A percentile compares a stretch with the other conserved stretches of the same genome.
phyloP scores from a whole-genome alignment of 1,140 invertebrate species.

The Drosophila arizonae region DNA sequence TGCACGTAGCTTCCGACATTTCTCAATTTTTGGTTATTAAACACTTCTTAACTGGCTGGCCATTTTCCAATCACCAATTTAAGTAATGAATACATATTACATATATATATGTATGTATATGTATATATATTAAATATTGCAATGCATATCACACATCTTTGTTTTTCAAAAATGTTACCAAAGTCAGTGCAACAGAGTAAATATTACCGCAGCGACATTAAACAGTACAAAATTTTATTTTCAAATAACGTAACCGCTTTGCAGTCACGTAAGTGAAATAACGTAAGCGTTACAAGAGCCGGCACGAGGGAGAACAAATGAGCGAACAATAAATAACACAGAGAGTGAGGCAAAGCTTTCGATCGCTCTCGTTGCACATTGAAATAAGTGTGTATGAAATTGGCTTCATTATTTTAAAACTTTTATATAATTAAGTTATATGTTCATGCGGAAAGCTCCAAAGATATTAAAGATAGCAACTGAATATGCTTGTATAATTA shows the following conservation, averaged over 20 bases:
- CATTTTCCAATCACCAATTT: too few species aligned
- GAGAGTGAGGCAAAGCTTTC: constrained; percentile 13
- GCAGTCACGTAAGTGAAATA: constrained; percentile 15
- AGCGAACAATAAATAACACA: background rate
- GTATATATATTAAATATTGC: too few species aligned
- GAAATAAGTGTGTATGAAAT: background rate
- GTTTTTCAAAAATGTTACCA: too few species aligned
- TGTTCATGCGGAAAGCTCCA: too few species aligned
- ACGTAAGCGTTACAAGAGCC: constrained; percentile 36
- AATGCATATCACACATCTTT: too few species aligned
- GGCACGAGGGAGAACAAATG: constrained; percentile 16
- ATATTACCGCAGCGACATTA: constrained; percentile 9
- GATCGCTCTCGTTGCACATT: constrained; percentile 19
- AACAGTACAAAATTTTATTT: constrained; percentile 21
- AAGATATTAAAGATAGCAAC: background rate
- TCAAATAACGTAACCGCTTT: constrained; percentile 16
- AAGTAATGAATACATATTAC: too few species aligned
- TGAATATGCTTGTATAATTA: background rate
- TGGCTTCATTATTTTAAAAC: background rate
- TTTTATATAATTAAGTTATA: too few species aligned
- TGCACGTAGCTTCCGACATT: too few species aligned
- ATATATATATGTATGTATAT: too few species aligned
- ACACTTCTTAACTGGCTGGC: too few species aligned
- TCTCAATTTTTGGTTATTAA: too few species aligned
- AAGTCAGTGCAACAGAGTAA: background rate